Evolutionary conservation across 2,113 vertebrate species (phyloP), one percentile per base, ranked within the genome.

Genomic region (Nycticryphes semicollaris): DNA sequence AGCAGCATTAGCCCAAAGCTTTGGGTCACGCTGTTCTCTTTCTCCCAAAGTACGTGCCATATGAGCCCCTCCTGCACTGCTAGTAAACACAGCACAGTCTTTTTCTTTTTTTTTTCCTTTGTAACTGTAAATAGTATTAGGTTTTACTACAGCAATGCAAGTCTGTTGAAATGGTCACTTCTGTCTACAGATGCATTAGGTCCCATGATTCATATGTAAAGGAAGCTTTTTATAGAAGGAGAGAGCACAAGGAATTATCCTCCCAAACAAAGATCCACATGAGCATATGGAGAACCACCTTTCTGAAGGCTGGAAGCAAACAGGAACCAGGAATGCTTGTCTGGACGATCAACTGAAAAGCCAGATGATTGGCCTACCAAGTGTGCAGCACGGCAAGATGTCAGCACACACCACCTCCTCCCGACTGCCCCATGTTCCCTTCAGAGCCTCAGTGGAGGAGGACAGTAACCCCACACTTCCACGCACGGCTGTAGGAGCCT

Each of bases 401-500:
- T 84, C 82, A 96, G 89, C 80, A 73, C 80, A 73, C 56, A 89
- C 63, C 72, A 90, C 77, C 92, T 94, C 84, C 95, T 97, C 81
- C 91, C 96, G 95, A 87, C 93, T 91, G 87, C 72, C 64, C 67
- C 57, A 47, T 45, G 37, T n/a, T 66, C 84, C 21, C 56, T 95
- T 94, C 93, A 63, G 59, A 94, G 45, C 37, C 25, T 30, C 62
- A 28, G 28, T 63, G 82, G 15, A 51, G 31, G 25, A 87, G 27
- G 41, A 59, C 59, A 69, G 51, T 74, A 74, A 88, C 37, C 76
- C 77, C 63, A 59, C 3, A 3, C 63, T 95, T 67, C 76, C 84
- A 90, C 56, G 56, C 63, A 76, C 30, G 54, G 30, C 45, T 47
- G 23, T 6, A 64, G 72, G 27, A 88, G 5, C 39, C 48, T 81